Conservation (phyloP, 1,140 invertebrate genomes). For the Zaprionus tsacasi region DNA sequence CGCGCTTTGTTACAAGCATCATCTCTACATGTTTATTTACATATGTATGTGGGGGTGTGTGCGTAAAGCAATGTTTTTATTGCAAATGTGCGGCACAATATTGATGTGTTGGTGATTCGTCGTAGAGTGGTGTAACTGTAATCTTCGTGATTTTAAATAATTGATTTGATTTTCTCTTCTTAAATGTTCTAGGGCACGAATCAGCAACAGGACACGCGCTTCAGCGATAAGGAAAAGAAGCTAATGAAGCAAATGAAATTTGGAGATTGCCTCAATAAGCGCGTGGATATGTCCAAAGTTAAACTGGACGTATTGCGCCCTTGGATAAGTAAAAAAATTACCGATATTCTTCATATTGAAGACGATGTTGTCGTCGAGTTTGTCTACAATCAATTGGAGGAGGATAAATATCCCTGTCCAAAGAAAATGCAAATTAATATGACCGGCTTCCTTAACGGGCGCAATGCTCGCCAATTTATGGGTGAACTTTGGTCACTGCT, state of each 20-base stretch:
- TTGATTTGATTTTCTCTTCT: slow-evolving; percentile 5
- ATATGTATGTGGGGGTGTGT: neutral
- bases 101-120: slow-evolving; percentile 4
- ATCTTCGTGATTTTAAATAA: neutral
- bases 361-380: slow-evolving; percentile 99
- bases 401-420: slow-evolving; percentile 96
- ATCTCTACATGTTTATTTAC: neutral
- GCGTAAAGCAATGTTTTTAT: slow-evolving; percentile 8
- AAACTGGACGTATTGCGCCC: slow-evolving; percentile 99
- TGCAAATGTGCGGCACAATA: slow-evolving; percentile 13
- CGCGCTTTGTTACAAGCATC: neutral
- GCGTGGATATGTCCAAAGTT: slow-evolving; percentile 99
- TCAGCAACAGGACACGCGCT: slow-evolving; percentile 98
- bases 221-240: slow-evolving; percentile 99
- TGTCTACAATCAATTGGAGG: slow-evolving; percentile 98
- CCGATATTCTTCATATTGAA: slow-evolving; percentile 97
- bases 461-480: slow-evolving; percentile 99
- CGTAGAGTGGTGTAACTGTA: neutral
- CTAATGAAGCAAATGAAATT: slow-evolving; percentile 99
- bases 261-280: slow-evolving; percentile 94
- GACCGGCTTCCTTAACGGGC: slow-evolving; percentile 99
- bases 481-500: slow-evolving; percentile 98
- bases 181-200: slow-evolving; percentile 93
- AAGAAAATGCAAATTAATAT: slow-evolving; percentile 99
- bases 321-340: slow-evolving; percentile 99